phyloP scores from a whole-genome alignment of 2,888 invertebrate species.

The Drosophila longiperda region DNA sequence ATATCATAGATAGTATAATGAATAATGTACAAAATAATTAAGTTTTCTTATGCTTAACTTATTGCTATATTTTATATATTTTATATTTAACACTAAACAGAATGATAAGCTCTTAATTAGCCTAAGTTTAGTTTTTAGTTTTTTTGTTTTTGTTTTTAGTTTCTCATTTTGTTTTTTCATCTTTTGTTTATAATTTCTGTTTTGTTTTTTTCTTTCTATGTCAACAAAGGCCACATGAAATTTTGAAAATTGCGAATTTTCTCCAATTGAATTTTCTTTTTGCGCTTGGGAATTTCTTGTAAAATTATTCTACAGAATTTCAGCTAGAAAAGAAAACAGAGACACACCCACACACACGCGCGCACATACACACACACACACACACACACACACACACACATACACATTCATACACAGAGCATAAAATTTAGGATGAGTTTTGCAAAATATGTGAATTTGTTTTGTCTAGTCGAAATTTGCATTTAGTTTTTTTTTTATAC shows the following conservation, averaged over 20 bases:
- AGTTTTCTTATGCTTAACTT: slow-evolving; percentile 62
- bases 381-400: slow-evolving; percentile 10
- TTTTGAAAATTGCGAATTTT: slow-evolving; percentile 71
- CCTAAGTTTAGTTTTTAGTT: slow-evolving; percentile 18
- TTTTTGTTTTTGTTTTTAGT: slow-evolving; percentile 12
- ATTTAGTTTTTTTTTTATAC: slow-evolving; percentile 30
- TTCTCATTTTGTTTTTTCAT: slow-evolving; percentile 19
- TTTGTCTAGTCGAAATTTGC: slow-evolving; percentile 37
- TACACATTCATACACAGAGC: slow-evolving; percentile 5
- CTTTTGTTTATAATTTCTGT: neutral
- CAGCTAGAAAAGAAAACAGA: slow-evolving; percentile 36
- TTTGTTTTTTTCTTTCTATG: slow-evolving; percentile 24
- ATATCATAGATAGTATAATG: slow-evolving; percentile 24
- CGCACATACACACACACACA: neutral
- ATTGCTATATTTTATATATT: slow-evolving; percentile 30
- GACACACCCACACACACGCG: slow-evolving; percentile 6
- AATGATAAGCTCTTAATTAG: slow-evolving; percentile 61
- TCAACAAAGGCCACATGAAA: slow-evolving; percentile 79
- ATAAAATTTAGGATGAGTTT: slow-evolving; percentile 33
- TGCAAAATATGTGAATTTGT: slow-evolving; percentile 39
- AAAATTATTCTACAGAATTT: slow-evolving; percentile 44
- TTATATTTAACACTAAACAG: slow-evolving; percentile 61
- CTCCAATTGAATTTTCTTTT: slow-evolving; percentile 41
- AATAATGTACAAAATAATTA: slow-evolving; percentile 70
- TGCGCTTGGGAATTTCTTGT: slow-evolving; percentile 40